These are phyloP conservation scores for Belonocnema kinseyi DNA, from an alignment of 1,140 invertebrate genomes.

Conservation along the genomic window DNA sequence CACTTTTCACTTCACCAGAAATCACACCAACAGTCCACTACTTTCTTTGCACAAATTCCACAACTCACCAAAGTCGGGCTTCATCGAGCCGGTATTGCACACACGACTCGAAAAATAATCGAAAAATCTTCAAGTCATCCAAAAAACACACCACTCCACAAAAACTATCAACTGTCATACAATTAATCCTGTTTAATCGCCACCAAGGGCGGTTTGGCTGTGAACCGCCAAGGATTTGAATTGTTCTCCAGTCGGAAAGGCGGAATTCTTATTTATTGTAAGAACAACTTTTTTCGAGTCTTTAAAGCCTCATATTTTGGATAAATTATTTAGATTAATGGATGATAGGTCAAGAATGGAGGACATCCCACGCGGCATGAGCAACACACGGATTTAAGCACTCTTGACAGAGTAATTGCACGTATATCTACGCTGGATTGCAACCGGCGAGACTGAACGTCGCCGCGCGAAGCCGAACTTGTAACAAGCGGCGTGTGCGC, in stretches of 20 bases:
- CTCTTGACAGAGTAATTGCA: slow-evolving; percentile 66
- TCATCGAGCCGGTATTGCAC: background rate
- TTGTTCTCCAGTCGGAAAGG: too few species aligned
- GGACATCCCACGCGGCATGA: background rate
- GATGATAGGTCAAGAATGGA: background rate
- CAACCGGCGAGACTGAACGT: slow-evolving; percentile 69
- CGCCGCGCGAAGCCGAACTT: slow-evolving; percentile 63
- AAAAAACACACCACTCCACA: background rate
- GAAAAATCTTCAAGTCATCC: background rate
- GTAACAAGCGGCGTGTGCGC: slow-evolving; percentile 54
- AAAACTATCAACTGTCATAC: background rate
- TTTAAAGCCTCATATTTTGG: background rate
- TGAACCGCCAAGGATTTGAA: too few species aligned
- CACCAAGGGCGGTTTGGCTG: too few species aligned
- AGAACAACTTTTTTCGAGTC: background rate
- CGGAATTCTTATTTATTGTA: too few species aligned
- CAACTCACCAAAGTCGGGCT: background rate
- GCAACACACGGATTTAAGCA: slow-evolving; percentile 44
- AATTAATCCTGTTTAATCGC: background rate
- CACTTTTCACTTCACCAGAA: slow-evolving; percentile 22
- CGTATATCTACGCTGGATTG: slow-evolving; percentile 68
- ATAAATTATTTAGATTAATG: background rate
- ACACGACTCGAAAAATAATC: background rate
- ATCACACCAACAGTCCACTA: background rate
- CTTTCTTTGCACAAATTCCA: background rate